A percentile compares a stretch with the other conserved stretches of the same genome.
These are phyloP conservation scores for Hipparchia semele DNA, from an alignment of 2,888 invertebrate species.

Conservation along the genomic window DNA sequence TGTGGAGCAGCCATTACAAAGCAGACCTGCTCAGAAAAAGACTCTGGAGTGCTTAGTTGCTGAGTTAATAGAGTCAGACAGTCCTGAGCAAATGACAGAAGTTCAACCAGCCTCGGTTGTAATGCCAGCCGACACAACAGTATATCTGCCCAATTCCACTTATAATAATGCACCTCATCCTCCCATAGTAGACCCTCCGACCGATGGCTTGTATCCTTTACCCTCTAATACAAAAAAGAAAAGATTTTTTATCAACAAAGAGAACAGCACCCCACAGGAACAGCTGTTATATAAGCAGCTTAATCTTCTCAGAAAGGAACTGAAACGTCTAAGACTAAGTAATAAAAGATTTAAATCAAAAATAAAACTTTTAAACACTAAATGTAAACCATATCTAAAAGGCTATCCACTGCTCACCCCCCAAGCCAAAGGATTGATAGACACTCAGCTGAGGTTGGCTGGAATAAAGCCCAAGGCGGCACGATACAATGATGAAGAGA, in stretches of 20 bases:
- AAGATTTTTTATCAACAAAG: not conserved
- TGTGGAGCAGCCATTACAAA: no score
- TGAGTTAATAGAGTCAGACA: no score
- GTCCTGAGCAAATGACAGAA: no score
- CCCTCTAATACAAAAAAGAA: not conserved
- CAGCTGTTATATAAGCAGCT: not conserved
- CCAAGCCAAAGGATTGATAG: not conserved
- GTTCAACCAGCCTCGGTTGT: no score
- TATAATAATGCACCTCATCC: not conserved
- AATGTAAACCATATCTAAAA: not conserved
- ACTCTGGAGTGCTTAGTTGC: no score
- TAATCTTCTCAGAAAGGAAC: not conserved
- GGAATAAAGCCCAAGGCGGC: not conserved
- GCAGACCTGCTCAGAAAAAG: no score
- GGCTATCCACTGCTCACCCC: not conserved
- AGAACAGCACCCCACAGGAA: not conserved
- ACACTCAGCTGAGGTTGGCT: not conserved
- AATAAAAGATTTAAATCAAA: not conserved
- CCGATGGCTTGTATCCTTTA: no score
- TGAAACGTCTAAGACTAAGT: constrained; percentile 33
- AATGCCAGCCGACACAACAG: no score
- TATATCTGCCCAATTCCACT: no score
- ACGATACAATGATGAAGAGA: constrained; percentile 1
- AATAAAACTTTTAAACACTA: not conserved
- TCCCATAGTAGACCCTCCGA: not conserved